Base-by-base conservation (phyloP, 2,797 vertebrate species). In the Oreochromis grahami region DNA sequence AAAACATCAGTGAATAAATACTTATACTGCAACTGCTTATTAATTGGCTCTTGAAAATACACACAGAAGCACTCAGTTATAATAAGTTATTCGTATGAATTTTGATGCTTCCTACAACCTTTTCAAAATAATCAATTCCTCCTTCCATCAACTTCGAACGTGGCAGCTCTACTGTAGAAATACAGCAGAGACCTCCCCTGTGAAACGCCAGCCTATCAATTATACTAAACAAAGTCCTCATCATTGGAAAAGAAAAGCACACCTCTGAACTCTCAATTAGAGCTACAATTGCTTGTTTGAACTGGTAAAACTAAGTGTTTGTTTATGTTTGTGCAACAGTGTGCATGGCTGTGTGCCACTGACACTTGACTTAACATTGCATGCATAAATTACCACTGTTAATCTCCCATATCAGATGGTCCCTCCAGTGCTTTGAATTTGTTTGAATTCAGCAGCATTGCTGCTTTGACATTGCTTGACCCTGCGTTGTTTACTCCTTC, bases 371-470 rank as follows among this genome's bases (percentile, higher is more conserved):
- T 92, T 90, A 91, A 84, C 86, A 81, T 41, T 43, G 83, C 81
- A 76, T 81, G 90, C 90, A 94, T 94, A 93, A 89, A 94, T 93
- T 93, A 90, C 86, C 76, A 76, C 82, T 81, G 90, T 85, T 94
- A 94, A 94, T 94, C 92, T 93, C 48, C 72, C 52, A 11, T 90
- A 93, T 95, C 92, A 93, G 93, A 91, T 90, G 90, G 86, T 87
- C 88, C 90, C 89, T 81, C 56, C 79, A 87, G 93, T 88, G 89
- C 86, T 90, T 84, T 82, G 89, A 89, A 85, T 92, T 80, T 90
- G 86, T 92, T 93, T 86, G 63, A 92, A 94, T 92, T 94, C 86
- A 53, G 80, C 87, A 88, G 90, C 89, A 45, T 76, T 52, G 45
- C 80, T 86, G 21, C 81, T 83, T 84, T 93, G 93, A 94, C 91